Conservation (phyloP, 2,888 invertebrate species). For the Dolichopus griseipennis region DNA sequence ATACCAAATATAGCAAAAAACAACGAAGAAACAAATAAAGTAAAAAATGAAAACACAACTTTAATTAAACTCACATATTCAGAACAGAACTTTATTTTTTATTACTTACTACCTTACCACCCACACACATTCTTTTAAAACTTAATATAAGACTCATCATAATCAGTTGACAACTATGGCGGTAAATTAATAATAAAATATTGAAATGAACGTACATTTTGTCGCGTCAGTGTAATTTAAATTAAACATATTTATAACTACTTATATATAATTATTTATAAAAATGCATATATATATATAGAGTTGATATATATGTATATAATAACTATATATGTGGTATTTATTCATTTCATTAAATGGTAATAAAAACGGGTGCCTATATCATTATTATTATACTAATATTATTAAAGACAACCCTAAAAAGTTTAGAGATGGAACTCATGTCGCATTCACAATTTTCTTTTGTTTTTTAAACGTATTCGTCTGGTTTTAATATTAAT, state of each 20-base stretch:
- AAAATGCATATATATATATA: no score
- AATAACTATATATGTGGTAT: no score
- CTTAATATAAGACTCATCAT: neutral
- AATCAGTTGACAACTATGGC: neutral
- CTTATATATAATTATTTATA: neutral
- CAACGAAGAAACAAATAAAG: no score
- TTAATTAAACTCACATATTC: neutral
- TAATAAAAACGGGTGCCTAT: neutral
- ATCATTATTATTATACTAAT: neutral
- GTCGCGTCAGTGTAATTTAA: neutral
- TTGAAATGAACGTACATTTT: neutral
- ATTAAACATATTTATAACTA: neutral
- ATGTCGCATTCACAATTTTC: neutral
- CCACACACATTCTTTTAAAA: neutral
- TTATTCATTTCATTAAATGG: neutral
- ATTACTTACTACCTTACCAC: neutral
- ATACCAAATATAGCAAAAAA: no score
- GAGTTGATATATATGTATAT: no score
- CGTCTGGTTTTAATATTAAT: no score
- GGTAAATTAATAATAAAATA: neutral
- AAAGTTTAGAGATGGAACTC: neutral
- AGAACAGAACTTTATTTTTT: neutral
- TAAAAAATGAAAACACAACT: no score
- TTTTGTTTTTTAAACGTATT: no score
- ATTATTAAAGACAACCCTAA: neutral